Base-by-base conservation (phyloP, 92 coral and sea anemone species). In the Parazoanthus swiftii region DNA sequence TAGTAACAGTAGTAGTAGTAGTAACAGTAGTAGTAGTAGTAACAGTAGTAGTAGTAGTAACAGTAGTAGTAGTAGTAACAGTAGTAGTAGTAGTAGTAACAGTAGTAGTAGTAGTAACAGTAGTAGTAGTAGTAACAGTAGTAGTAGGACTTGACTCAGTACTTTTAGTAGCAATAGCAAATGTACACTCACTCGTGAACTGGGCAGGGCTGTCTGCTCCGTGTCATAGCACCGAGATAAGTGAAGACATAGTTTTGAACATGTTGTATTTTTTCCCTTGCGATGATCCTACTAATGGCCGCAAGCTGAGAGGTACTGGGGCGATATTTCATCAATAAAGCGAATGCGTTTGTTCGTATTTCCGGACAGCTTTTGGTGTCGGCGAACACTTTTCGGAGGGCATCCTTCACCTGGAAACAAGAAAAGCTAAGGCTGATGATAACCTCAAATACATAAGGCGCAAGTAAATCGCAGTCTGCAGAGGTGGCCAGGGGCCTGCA, bases 281-380 rank as follows among this genome's bases (percentile, higher is more conserved):
- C 58, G 43, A 92, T 89, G 50, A 72, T 80, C 58, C 66, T 56
- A 2, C 88, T 68, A 11, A 89, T 5, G 1, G 79, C 35, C 4
- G 74, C 46, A 23, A 89, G 83, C 15, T 37, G 79, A n/a, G 90
- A 29, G 26, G 88, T 18, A 79, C 82, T 86, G 48, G 92, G 94
- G 26, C 91, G 86, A 50, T 88, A 79, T 14, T 75, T 81, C 76
- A 92, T 74, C 67, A 92, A 76, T 46, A 86, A 63, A 21, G 73
- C 80, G 74, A 92, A 86, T 0, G 94, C 92, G 72, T 86, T 86
- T 0, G 85, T 86, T 25, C 94, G 92, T 59, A 92, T 81, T 73
- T 92, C 94, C 10, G 92, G 92, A 35, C 94, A 89, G 44, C 59
- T 80, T 23, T 6, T 10, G n/a, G 35, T 63, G 14, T 85, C 84